Conservation (phyloP, 1,140 invertebrate species). For the Drepana arcuata region DNA sequence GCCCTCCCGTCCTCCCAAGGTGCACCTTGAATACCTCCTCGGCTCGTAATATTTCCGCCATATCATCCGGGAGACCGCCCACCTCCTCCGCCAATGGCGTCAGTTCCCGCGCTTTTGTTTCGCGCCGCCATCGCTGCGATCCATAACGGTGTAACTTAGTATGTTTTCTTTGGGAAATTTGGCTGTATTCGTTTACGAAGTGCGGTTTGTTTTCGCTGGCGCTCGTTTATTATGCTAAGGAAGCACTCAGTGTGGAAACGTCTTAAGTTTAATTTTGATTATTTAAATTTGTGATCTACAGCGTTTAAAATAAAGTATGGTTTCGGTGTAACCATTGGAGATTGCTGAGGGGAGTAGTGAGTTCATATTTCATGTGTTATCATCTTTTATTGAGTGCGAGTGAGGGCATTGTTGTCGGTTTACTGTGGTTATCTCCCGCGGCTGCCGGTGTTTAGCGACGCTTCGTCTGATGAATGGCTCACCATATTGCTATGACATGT, state of each 20-base stretch:
- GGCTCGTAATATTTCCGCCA: conserved; percentile 65
- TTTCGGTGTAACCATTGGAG: conserved; percentile 4
- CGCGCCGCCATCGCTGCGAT: conserved; percentile 44
- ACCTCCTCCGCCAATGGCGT: conserved; percentile 64
- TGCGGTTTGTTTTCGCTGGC: conserved; percentile 61
- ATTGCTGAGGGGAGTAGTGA: conserved; percentile 45
- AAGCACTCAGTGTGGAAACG: conserved; percentile 23
- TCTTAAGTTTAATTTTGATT: conserved; percentile 41
- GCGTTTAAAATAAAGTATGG: neutral
- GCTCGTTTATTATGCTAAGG: conserved; percentile 53
- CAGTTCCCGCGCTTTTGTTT: conserved; percentile 69
- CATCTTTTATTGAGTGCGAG: conserved; percentile 72
- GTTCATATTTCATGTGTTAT: conserved; percentile 72
- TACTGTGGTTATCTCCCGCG: conserved; percentile 62
- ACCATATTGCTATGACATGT: conserved; percentile 46
- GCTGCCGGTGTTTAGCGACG: conserved; percentile 59
- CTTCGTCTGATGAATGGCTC: conserved; percentile 60
- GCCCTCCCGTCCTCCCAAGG: conserved; percentile 25
- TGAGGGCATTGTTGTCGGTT: conserved; percentile 68
- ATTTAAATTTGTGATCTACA: too few species aligned
- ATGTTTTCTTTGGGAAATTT: conserved; percentile 61
- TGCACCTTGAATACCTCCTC: conserved; percentile 63
- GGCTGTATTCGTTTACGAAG: conserved; percentile 47
- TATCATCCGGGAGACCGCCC: conserved; percentile 63
- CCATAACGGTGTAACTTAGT: conserved; percentile 61